These are phyloP conservation scores for Acanthaster planci DNA, from an alignment of 35 echinoderm and acorn worm species.

Conservation along the genomic window DNA sequence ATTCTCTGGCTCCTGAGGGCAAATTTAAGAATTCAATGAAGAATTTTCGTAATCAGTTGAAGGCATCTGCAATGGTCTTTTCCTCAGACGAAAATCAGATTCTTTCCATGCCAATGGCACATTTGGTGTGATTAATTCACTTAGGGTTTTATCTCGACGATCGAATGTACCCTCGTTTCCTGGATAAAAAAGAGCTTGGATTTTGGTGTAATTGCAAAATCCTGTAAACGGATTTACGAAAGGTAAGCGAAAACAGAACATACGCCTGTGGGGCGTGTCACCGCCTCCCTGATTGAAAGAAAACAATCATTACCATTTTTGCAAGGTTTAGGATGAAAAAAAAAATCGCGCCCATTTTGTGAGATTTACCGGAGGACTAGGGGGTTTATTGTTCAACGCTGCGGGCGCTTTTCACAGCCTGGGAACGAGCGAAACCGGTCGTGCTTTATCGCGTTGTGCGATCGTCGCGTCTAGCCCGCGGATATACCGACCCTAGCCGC, in stretches of 20 bases:
- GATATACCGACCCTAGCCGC: not conserved
- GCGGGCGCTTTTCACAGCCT: constrained; percentile 18
- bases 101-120: too few relatives aligned
- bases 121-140: too few relatives aligned
- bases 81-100: too few relatives aligned
- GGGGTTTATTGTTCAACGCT: constrained; percentile 21
- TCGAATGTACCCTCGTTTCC: too few relatives aligned
- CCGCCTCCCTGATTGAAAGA: constrained; percentile 2
- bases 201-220: not conserved
- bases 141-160: too few relatives aligned
- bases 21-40: too few relatives aligned
- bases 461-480: not conserved
- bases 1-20: too few relatives aligned
- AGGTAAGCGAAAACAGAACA: not conserved
- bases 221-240: constrained; percentile 9
- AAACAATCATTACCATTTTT: constrained; percentile 27
- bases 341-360: constrained; percentile 13
- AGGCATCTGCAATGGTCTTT: too few relatives aligned
- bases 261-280: not conserved
- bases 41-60: too few relatives aligned
- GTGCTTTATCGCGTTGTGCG: not conserved
- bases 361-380: constrained; percentile 4
- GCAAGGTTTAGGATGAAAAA: not conserved
- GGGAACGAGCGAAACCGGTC: not conserved
- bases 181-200: not conserved